Evolutionary conservation across 2,888 invertebrate species (phyloP), one percentile per base, ranked within the genome.

Genomic region (Teleiodes luculella): DNA sequence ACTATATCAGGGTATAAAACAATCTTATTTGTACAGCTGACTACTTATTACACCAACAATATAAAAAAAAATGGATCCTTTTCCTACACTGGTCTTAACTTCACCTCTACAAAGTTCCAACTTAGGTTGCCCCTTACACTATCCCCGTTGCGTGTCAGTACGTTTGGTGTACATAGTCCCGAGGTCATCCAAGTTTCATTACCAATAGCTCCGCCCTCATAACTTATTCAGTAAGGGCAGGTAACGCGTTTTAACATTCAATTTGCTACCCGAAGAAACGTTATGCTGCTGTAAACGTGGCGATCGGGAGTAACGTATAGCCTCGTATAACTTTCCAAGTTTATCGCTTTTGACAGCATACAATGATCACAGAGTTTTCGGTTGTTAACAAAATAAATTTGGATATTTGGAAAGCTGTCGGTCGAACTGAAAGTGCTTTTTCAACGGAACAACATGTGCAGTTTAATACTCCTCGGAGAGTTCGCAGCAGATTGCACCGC

Each of bases 171-270:
- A 76, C 76, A 46, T 20, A 75, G 68, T 75, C 75, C 76, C 67
- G 72, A 65, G 81, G 83, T 83, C 85, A 87, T 86, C 81, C 85
- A 81, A 83, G 82, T 87, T 86, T 86, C 85, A 86, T 85, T 80
- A 83, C 84, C 86, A 83, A 86, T 86, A 86, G 78, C 82, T 79
- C 74, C 71, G 60, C 63, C 71, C 81, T 80, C 82, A 83, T 86
- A 84, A 86, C 83, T 86, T 86, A 87, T 86, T 87, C 86, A 86
- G 80, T 78, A 78, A 80, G 73, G 82, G 76, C 83, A 83, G 81
- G 84, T 82, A 79, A 82, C 80, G 78, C 75, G 76, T 78, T 84
- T 84, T 84, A 83, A 85, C 84, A 86, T 86, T 86, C 84, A 86
- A 86, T 86, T 86, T 81, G 78, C 76, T 76, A 72, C 76, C 76